Conservation (phyloP, 1,140 invertebrate species). For the Drosophila oshimai region DNA sequence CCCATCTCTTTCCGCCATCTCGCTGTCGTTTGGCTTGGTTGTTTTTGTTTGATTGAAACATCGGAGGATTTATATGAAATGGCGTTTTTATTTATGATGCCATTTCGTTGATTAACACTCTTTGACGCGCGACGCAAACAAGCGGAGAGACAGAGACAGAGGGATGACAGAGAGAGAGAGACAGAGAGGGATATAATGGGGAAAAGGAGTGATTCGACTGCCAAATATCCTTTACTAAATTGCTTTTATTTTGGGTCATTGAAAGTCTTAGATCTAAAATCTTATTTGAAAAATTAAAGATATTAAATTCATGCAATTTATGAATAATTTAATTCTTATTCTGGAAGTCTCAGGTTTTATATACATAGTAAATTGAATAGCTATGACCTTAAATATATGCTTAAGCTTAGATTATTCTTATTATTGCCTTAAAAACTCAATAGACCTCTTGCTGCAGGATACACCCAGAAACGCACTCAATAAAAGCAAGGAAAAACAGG, state of each 20-base stretch:
- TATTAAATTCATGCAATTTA: background rate
- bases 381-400: no score
- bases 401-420: background rate
- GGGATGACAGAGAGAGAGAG: background rate
- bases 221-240: background rate
- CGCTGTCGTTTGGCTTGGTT: conserved; percentile 5
- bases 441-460: background rate
- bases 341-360: background rate
- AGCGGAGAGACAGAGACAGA: background rate
- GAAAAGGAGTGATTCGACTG: background rate
- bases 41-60: conserved; percentile 75
- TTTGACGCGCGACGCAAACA: conserved; percentile 44
- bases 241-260: background rate
- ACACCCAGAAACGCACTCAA: conserved; percentile 1
- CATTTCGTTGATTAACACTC: conserved; percentile 79
- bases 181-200: background rate
- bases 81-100: conserved; percentile 78
- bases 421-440: background rate
- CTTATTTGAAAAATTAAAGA: background rate
- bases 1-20: background rate
- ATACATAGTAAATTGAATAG: no score
- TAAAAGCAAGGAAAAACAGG: background rate
- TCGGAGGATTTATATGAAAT: conserved; percentile 76
- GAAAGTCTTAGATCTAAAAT: background rate
- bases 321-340: no score